Base-by-base conservation (phyloP, 2,113 vertebrate species). In the Xerus inauris region DNA sequence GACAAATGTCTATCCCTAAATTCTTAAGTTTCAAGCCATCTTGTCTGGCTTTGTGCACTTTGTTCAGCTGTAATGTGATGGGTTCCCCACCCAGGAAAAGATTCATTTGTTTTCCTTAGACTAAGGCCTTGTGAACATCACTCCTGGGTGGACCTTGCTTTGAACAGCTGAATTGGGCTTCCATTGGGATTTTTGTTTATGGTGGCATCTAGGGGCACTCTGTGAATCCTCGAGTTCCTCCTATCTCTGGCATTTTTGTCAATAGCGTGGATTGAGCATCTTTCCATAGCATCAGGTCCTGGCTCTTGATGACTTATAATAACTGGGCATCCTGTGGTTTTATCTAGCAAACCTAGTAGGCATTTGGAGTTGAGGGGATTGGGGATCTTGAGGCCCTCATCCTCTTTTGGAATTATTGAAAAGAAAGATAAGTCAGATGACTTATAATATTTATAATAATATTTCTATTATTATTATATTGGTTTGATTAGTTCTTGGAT, bases 151-250 rank as follows among this genome's bases (percentile, higher is more conserved):
- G 49, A 28, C 24, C 5, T 16, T 49, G 54, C 54, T 89, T 91
- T 49, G 69, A 11, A 87, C 96, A 87, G 49, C 32, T 24, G 19
- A 91, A 38, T 2, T 6, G 32, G 4, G 10, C 69, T 22, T 91
- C 38, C 26, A 4, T 2, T 45, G 65, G 42, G 35, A 87, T 90
- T 95, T 97, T 79, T 94, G 69, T 47, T 93, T 40, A 89, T 94
- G 28, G 47, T 67, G 90, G 92, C 95, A 96, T 92, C 95, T 97
- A 95, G 95, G 59, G 92, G 76, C 1, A 12, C 4, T 88, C 40
- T 84, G 47, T 75, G 87, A 89, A 95, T 92, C n/a, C 42, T 93
- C 45, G 40, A 35, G 9, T 71, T 90, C 59, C 32, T 93, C 8
- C n/a, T 4, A 47, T 13, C 38, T 35, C 13, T 76, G 72, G 30